phyloP scores from a whole-genome alignment of 2,797 vertebrate genomes.

The Gallinago stenura region DNA sequence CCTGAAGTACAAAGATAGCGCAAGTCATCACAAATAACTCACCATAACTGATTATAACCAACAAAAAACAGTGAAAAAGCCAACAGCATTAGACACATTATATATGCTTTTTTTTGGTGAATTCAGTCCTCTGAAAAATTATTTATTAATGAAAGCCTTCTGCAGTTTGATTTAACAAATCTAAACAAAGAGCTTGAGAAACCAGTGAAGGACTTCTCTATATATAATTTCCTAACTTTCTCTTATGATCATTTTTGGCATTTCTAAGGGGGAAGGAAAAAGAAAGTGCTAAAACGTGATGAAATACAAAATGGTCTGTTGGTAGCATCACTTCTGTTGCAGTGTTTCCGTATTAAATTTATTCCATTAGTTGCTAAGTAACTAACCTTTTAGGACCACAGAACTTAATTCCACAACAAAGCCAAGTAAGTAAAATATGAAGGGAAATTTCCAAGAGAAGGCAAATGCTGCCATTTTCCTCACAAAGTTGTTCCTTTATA shows the following conservation, averaged over 20 bases:
- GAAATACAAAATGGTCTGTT: background rate
- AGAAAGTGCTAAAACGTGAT: background rate
- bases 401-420: slow-evolving; percentile 13
- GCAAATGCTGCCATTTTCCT: background rate
- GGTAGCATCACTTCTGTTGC: background rate
- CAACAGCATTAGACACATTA: background rate
- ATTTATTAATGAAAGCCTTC: background rate
- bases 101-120: background rate
- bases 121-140: background rate
- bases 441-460: background rate
- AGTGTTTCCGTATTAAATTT: background rate
- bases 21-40: background rate
- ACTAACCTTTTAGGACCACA: background rate
- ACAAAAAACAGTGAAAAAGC: background rate
- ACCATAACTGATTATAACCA: background rate
- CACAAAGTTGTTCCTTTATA: background rate
- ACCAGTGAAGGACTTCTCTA: background rate
- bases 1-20: background rate
- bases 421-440: background rate
- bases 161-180: background rate
- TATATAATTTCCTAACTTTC: background rate
- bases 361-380: background rate
- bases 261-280: background rate
- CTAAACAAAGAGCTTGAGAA: background rate
- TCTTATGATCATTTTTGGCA: background rate